These are phyloP conservation scores for Myotis brandtii DNA, from an alignment of 2,113 vertebrate species.

Conservation along the genomic window DNA sequence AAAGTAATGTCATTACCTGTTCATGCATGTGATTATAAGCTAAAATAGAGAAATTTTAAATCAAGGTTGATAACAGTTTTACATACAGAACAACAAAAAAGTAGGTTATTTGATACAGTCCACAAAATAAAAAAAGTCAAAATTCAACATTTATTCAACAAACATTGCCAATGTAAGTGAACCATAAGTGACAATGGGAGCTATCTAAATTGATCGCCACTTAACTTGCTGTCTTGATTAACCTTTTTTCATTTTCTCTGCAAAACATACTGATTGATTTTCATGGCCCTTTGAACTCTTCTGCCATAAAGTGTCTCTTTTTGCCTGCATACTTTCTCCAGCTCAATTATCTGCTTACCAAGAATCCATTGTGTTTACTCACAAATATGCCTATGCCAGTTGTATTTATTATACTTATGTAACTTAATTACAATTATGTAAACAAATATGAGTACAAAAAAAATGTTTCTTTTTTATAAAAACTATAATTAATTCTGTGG, in stretches of 20 bases:
- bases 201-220: background rate
- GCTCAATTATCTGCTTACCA: background rate
- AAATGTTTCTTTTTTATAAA: background rate
- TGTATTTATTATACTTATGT: background rate
- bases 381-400: background rate
- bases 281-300: background rate
- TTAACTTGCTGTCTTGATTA: background rate
- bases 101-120: background rate
- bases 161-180: background rate
- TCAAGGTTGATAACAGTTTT: background rate
- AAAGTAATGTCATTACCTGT: background rate
- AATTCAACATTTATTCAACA: background rate
- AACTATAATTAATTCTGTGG: conserved; percentile 3
- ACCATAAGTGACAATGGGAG: background rate
- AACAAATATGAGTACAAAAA: background rate
- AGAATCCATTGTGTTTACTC: background rate
- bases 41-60: conserved; percentile 44
- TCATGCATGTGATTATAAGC: background rate
- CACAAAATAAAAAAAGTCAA: conserved; percentile 43
- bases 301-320: background rate
- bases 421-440: background rate
- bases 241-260: background rate
- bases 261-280: conserved; percentile 1
- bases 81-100: background rate
- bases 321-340: background rate